A percentile compares a stretch with the other conserved stretches of the same genome.
These are phyloP conservation scores for Dryoscopus gambensis DNA, from an alignment of 2,113 vertebrate genomes.

Conservation along the genomic window DNA sequence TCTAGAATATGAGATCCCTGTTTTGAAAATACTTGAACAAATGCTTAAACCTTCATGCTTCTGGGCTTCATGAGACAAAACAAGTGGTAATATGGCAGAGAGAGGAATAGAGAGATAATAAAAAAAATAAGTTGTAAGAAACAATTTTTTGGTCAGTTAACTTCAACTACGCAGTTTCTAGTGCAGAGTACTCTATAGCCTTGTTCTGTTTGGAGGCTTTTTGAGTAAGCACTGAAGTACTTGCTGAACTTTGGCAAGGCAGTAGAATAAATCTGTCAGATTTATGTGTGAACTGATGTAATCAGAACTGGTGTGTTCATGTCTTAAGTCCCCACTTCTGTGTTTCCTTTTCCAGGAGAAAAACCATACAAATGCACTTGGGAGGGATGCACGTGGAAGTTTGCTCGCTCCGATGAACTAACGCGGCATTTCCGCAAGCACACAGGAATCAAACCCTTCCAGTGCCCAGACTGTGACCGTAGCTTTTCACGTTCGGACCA, in stretches of 20 bases:
- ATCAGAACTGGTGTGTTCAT: neutral
- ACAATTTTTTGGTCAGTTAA: neutral
- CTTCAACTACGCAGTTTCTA: neutral
- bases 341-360: conserved; percentile 80
- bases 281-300: neutral
- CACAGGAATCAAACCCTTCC: conserved; percentile 96
- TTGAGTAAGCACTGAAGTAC: neutral
- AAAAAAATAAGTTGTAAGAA: neutral
- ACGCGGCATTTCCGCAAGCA: conserved; percentile 99
- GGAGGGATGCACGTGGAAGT: conserved; percentile 99
- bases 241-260: neutral
- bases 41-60: neutral
- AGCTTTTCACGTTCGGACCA: conserved; percentile 98
- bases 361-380: conserved; percentile 98
- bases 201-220: neutral
- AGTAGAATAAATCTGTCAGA: neutral
- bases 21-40: neutral
- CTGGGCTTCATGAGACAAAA: neutral
- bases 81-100: neutral
- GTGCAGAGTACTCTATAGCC: neutral
- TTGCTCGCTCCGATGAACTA: conserved; percentile 96
- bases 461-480: conserved; percentile 97
- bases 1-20: neutral
- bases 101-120: neutral
- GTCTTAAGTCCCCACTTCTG: neutral